phyloP scores from a whole-genome alignment of 2,797 vertebrate species.

The Xerus rutilus region DNA sequence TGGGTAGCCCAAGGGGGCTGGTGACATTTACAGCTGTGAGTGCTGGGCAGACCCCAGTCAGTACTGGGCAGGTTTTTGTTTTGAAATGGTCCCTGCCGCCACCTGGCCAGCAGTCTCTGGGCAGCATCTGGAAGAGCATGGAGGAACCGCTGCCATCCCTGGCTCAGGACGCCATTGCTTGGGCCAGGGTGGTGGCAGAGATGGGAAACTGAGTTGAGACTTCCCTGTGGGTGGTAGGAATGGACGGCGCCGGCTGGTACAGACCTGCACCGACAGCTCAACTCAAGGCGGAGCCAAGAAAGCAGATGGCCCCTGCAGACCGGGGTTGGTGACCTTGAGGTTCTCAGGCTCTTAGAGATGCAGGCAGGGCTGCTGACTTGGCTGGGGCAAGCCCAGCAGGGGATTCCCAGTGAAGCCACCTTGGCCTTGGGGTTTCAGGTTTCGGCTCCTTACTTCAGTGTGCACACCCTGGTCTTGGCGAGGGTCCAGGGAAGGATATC shows the following conservation, averaged over 20 bases:
- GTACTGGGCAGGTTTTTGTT: neutral
- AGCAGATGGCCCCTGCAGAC: neutral
- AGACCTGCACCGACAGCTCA: fast-evolving
- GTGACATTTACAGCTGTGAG: neutral
- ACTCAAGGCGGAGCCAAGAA: neutral
- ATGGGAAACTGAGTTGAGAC: neutral
- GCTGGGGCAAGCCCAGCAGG: neutral
- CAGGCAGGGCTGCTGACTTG: neutral
- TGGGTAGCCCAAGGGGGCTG: neutral
- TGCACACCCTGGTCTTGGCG: neutral
- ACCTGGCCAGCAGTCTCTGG: neutral
- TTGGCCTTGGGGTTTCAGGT: neutral
- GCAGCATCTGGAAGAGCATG: neutral
- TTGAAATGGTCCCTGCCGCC: fast-evolving
- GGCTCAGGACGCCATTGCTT: neutral
- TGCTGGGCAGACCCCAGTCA: neutral
- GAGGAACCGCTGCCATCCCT: neutral
- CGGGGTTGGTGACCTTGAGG: neutral
- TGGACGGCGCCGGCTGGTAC: fast-evolving
- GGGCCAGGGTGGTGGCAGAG: fast-evolving
- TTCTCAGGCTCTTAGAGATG: neutral
- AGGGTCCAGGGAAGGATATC: neutral
- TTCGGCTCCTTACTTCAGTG: fast-evolving
- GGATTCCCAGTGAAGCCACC: neutral
- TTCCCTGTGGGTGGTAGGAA: fast-evolving